These are phyloP conservation scores for Pocillopora damicornis DNA, from an alignment of 64 coral and sea anemone genomes.

Conservation along the genomic window DNA sequence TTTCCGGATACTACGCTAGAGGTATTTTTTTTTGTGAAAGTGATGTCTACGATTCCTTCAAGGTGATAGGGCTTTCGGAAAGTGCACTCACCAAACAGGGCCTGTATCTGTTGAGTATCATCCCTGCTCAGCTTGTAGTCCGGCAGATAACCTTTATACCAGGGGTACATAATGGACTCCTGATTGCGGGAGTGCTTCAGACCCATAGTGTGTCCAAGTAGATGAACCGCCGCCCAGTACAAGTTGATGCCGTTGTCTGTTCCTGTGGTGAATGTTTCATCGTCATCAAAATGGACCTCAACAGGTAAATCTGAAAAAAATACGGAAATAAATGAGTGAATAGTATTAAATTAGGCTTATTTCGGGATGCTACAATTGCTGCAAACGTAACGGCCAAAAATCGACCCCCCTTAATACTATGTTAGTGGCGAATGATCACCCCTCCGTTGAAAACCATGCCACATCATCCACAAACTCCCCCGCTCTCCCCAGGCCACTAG, in stretches of 20 bases:
- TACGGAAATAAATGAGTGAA: not conserved
- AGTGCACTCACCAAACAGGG: constrained; percentile 30
- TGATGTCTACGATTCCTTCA: too few species aligned
- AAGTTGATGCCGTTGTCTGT: constrained; percentile 49
- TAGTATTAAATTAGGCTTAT: too few species aligned
- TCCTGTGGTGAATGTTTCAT: constrained; percentile 38
- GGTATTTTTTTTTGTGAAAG: too few species aligned
- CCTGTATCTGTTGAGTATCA: constrained; percentile 40
- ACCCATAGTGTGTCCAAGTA: constrained; percentile 70
- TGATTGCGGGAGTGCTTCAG: constrained; percentile 42
- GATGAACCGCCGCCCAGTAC: constrained; percentile 60
- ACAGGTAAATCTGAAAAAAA: constrained; percentile 36
- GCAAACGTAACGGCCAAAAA: too few species aligned
- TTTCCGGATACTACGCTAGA: too few species aligned
- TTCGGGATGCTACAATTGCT: too few species aligned
- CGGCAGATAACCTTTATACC: constrained; percentile 52
- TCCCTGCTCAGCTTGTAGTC: constrained; percentile 36
- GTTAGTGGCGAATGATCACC: too few species aligned
- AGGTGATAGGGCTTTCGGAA: not conserved
- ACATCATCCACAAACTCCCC: too few species aligned
- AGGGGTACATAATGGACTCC: constrained; percentile 57
- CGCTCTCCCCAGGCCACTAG: too few species aligned
- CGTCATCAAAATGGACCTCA: constrained; percentile 74
- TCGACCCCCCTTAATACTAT: too few species aligned
- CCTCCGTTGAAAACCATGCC: too few species aligned